Evolutionary conservation across 2,888 invertebrate genomes (phyloP).

Genomic region (Monochamus alternatus): DNA sequence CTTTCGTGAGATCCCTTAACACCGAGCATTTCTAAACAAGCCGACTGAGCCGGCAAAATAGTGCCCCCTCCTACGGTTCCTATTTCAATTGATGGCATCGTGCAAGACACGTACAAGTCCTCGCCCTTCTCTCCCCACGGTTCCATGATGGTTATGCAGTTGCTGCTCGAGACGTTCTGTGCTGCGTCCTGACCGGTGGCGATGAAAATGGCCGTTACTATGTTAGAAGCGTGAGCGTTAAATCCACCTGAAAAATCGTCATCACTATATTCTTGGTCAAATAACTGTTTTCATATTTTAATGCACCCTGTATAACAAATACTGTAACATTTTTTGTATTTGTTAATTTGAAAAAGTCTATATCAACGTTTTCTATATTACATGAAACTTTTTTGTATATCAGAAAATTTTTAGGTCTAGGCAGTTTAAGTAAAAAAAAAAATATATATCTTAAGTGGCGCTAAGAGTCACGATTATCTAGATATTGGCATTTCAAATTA

Average conservation of each 20-base stretch:
- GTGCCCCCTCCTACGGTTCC: slow-evolving; percentile 98
- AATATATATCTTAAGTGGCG: no score
- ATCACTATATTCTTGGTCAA: no score
- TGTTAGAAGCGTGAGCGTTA: slow-evolving; percentile 98
- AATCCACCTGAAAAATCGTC: slow-evolving; percentile 60
- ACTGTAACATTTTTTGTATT: no score
- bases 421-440: no score
- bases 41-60: slow-evolving; percentile 89
- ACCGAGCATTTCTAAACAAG: slow-evolving; percentile 90
- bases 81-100: slow-evolving; percentile 97
- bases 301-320: no score
- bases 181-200: slow-evolving; percentile 99
- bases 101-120: slow-evolving; percentile 93
- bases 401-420: no score
- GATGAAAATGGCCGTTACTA: slow-evolving; percentile 96
- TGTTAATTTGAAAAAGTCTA: no score
- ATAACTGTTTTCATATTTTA: no score
- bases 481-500: no score
- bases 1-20: slow-evolving; percentile 81
- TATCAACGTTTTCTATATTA: no score
- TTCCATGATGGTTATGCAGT: slow-evolving; percentile 96
- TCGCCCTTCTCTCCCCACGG: slow-evolving; percentile 82
- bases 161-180: slow-evolving; percentile 94
- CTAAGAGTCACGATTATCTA: no score
- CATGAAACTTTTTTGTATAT: no score